Percentiles rank a stretch among this genome's conserved stretches.
These are phyloP conservation scores for Glaucomys volans DNA, from an alignment of 2,113 vertebrate genomes.

Conservation along the genomic window DNA sequence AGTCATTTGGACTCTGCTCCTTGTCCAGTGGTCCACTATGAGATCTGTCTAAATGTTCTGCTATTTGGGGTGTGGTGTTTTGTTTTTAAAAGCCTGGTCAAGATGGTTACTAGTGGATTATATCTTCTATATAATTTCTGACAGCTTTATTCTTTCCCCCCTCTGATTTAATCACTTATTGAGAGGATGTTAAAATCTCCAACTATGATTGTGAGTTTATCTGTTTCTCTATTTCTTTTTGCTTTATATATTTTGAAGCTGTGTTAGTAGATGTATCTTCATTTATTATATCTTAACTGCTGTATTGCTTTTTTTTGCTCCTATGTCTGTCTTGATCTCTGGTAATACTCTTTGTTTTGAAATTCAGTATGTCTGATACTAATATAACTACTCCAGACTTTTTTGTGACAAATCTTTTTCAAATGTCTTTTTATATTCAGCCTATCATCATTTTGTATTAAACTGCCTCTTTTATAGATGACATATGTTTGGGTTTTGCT, in stretches of 20 bases:
- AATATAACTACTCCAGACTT: background rate
- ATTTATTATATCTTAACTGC: background rate
- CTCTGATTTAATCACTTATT: background rate
- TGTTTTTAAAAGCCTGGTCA: background rate
- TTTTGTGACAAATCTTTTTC: background rate
- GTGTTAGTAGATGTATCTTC: background rate
- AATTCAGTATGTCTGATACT: slow-evolving; percentile 6
- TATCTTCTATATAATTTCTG: background rate
- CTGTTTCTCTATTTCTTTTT: background rate
- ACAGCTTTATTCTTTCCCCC: background rate
- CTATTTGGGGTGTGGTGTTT: slow-evolving; percentile 7
- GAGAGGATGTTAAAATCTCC: background rate
- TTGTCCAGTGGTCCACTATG: background rate
- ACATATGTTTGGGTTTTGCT: background rate
- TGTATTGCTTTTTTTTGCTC: background rate
- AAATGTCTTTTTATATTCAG: background rate
- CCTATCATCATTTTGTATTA: slow-evolving; percentile 7
- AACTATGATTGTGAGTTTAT: background rate
- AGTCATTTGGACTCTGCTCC: background rate
- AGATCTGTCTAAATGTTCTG: slow-evolving; percentile 27
- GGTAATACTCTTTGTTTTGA: background rate
- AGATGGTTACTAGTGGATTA: background rate
- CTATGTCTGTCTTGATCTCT: background rate
- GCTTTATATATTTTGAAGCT: background rate
- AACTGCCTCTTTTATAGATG: background rate